phyloP scores from a whole-genome alignment of 2,797 vertebrate species.

The Coregonus sp. region DNA sequence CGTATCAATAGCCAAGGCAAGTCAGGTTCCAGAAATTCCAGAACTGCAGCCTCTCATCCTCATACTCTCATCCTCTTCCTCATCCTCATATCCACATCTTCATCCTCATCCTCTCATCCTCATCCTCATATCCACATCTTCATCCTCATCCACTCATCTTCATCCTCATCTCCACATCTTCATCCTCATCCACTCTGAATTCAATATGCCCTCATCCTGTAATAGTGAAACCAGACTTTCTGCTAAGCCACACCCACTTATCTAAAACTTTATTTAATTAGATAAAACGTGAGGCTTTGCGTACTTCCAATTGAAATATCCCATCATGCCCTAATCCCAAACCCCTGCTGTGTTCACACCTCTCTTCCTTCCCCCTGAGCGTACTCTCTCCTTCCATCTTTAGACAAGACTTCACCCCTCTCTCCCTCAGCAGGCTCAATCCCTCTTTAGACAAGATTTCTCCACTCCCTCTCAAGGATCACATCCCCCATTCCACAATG shows the following conservation, averaged over 20 bases:
- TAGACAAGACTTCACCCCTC: conserved; percentile 13
- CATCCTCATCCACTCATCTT: too few relatives aligned
- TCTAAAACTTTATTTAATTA: background rate
- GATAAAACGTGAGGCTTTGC: background rate
- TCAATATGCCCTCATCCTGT: background rate
- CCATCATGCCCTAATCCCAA: background rate
- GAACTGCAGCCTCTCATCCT: too few relatives aligned
- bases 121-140: too few relatives aligned
- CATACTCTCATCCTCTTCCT: too few relatives aligned
- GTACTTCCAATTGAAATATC: background rate
- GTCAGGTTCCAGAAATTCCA: too few relatives aligned
- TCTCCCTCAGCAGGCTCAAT: conserved; percentile 19
- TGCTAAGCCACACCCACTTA: background rate
- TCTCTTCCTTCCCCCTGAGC: background rate
- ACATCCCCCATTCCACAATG: conserved; percentile 51
- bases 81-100: too few relatives aligned
- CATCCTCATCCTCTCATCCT: too few relatives aligned
- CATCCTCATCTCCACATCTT: background rate
- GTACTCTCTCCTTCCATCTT: background rate
- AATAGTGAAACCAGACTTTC: background rate
- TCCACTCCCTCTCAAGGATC: conserved; percentile 19
- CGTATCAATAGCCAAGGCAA: too few relatives aligned
- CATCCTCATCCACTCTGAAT: background rate
- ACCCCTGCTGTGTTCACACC: background rate
- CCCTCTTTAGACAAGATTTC: conserved; percentile 28